phyloP scores from a whole-genome alignment of 1,140 invertebrate species.

The Pogonus chalceus region DNA sequence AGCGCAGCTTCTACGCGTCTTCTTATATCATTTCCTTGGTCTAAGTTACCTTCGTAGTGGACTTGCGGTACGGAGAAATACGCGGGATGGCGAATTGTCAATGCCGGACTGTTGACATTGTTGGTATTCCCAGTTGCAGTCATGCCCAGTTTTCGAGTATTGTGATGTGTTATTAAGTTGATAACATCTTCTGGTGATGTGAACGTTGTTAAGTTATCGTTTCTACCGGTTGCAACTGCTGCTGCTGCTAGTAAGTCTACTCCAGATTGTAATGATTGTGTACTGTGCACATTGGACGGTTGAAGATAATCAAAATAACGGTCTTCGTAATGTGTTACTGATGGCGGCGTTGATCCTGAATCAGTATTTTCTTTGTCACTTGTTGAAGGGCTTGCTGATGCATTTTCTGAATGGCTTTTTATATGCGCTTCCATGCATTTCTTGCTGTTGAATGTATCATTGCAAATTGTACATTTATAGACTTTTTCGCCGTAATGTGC shows the following conservation, averaged over 20 bases:
- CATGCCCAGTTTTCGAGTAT: not conserved
- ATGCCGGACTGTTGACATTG: not conserved
- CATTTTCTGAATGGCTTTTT: conserved; percentile 71
- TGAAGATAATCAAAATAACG: conserved; percentile 25
- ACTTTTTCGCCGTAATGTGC: conserved; percentile 85
- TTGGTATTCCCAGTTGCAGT: no score
- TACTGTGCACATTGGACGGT: conserved; percentile 28
- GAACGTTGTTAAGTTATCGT: conserved; percentile 17
- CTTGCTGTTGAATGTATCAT: conserved; percentile 79
- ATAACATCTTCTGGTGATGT: conserved; percentile 22
- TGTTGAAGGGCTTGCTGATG: conserved; percentile 29
- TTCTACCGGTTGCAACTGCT: conserved; percentile 21
- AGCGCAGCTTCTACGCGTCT: conserved; percentile 60
- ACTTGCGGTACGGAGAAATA: conserved; percentile 26
- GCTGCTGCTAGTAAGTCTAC: conserved; percentile 33
- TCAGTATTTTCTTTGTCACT: conserved; percentile 41
- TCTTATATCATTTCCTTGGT: conserved; percentile 51
- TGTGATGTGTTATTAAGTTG: conserved; percentile 26
- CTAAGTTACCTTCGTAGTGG: conserved; percentile 32
- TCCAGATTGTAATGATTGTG: conserved; percentile 21
- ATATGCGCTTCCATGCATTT: conserved; percentile 84
- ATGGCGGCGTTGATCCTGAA: conserved; percentile 30
- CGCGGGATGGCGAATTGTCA: conserved; percentile 24
- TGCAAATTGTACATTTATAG: conserved; percentile 83
- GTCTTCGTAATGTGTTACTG: conserved; percentile 4